Evolutionary conservation across 2,113 vertebrate species (phyloP).

Genomic region (Hemibagrus wyckioides): DNA sequence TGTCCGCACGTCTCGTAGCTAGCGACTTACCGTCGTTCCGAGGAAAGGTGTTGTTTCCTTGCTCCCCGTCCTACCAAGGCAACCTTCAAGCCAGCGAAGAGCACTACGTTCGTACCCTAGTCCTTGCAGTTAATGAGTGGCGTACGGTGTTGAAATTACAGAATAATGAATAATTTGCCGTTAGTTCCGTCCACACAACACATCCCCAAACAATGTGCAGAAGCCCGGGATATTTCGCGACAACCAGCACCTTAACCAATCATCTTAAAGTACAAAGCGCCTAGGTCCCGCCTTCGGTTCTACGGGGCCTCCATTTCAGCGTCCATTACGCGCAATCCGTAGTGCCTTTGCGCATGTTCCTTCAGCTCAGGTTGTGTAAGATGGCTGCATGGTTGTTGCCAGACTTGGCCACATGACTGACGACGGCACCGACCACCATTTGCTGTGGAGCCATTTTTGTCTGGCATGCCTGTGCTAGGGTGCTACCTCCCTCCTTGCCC

Average conservation of each 20-base stretch:
- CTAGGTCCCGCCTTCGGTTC: conserved; percentile 48
- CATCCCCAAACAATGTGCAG: conserved; percentile 65
- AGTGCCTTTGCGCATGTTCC: conserved; percentile 54
- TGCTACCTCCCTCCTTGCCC: conserved; percentile 17
- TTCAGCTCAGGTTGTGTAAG: conserved; percentile 32
- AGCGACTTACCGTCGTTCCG: conserved; percentile 39
- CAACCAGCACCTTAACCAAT: conserved; percentile 49
- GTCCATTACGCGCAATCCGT: conserved; percentile 46
- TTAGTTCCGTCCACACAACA: conserved; percentile 48
- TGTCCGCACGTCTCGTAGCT: neutral
- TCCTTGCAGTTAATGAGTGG: neutral
- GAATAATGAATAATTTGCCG: neutral
- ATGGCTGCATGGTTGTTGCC: conserved; percentile 49
- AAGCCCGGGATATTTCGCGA: conserved; percentile 56
- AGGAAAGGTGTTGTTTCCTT: conserved; percentile 23
- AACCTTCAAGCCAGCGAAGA: neutral
- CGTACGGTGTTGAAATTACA: neutral
- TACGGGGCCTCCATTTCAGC: conserved; percentile 56
- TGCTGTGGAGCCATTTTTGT: neutral
- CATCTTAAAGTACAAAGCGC: neutral
- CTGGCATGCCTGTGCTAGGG: neutral
- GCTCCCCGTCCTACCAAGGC: neutral
- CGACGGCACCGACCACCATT: neutral
- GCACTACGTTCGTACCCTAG: neutral
- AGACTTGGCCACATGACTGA: conserved; percentile 21